Evolutionary conservation across 2,113 vertebrate species (phyloP), one percentile per base, ranked within the genome.

Genomic region (Bufo bufo): DNA sequence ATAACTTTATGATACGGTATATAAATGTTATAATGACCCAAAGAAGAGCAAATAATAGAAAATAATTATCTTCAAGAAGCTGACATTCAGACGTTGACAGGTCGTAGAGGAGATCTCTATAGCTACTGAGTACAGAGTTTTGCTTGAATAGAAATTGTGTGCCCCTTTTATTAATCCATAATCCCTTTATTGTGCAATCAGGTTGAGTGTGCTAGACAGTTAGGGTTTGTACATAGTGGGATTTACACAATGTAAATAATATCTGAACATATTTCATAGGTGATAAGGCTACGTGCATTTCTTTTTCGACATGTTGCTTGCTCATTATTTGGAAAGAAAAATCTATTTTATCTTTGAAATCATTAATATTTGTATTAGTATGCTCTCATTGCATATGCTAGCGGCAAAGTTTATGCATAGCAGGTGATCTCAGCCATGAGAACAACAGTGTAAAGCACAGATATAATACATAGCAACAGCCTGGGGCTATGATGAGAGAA

Each of bases 161-260:
- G 23, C 58, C 85, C 71, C 47, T 78, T 63, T 86, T 33, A 72
- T 86, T 49, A 78, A 81, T 61, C 85, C 19, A 9, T 79, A 87
- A 87, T 87, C 85, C 77, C 49, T 45, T 52, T 56, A 69, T 66
- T 87, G 85, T 80, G 16, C 12, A 43, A 10, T 52, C 11, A 17
- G 23, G 17, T 61, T 65, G 10, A 6, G 23, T 54, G 12, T 45
- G 49, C 3, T 8, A 19, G 63, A 45, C 85, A 11, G 58, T 78
- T 77, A 87, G 61, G 50, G 61, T 69, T 69, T 87, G 59, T 71
- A 87, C 63, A 80, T 80, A 80, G 11, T 52, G 33, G 52, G 45
- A 66, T 10, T 20, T 80, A 50, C 14, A 54, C 47, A 69, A 63
- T 56, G 63, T 80, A 87, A 79, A 87, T 87, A 87, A 80, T 80